These are phyloP conservation scores for Alcedo quadribrachys DNA, from an alignment of 2,797 vertebrate species.

Conservation along the genomic window DNA sequence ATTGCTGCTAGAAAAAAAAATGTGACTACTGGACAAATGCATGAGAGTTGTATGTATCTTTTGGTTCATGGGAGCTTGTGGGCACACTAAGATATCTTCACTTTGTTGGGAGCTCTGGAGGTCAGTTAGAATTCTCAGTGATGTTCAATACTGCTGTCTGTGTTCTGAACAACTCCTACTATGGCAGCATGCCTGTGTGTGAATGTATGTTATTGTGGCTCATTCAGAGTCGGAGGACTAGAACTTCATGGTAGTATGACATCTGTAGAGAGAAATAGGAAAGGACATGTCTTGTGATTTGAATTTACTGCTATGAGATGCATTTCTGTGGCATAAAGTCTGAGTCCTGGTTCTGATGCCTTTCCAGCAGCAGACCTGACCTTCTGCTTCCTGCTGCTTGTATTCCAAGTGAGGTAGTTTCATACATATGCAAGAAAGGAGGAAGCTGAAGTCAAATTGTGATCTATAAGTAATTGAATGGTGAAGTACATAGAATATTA, in stretches of 20 bases:
- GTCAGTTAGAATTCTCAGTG: neutral
- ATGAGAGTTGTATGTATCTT: neutral
- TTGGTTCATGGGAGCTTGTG: neutral
- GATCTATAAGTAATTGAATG: neutral
- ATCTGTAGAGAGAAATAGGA: neutral
- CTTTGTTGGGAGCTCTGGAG: neutral
- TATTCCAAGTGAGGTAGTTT: neutral
- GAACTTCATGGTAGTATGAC: neutral
- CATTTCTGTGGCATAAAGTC: neutral
- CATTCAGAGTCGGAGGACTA: neutral
- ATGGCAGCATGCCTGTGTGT: neutral
- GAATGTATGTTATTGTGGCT: neutral
- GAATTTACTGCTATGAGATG: neutral
- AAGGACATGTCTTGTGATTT: neutral
- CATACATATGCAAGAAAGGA: neutral
- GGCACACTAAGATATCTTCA: neutral
- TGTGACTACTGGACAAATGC: neutral
- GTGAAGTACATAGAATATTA: neutral
- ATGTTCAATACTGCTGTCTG: neutral
- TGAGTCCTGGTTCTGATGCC: accelerated
- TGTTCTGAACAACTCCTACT: neutral
- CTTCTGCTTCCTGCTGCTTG: neutral
- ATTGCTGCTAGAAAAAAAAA: neutral
- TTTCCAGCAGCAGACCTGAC: neutral
- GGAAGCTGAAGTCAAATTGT: neutral